Evolutionary conservation across 2,888 invertebrate genomes (phyloP).

Genomic region (Mythimna vitellina): DNA sequence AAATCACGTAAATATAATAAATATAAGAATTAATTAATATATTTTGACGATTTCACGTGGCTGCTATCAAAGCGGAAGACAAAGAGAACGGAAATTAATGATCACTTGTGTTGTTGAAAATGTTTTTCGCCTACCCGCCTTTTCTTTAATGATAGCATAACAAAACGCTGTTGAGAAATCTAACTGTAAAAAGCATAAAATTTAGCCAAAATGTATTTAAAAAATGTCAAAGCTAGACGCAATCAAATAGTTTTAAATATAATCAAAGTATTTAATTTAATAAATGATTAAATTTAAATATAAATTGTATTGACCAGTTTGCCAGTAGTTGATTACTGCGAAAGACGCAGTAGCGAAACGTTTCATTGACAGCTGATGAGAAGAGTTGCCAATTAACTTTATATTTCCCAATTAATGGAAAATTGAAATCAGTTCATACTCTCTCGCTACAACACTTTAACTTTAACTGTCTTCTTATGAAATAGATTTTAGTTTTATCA

Average conservation of each 20-base stretch:
- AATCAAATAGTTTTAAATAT: not conserved
- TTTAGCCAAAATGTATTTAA: not conserved
- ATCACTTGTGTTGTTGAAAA: not conserved
- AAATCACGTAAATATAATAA: not conserved
- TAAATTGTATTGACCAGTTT: no score
- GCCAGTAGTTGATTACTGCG: no score
- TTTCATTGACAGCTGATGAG: constrained; percentile 2
- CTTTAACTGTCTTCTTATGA: not conserved
- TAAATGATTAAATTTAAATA: not conserved
- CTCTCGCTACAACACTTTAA: not conserved
- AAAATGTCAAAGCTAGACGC: not conserved
- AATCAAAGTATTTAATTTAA: not conserved
- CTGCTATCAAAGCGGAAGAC: constrained; percentile 52
- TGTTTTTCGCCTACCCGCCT: constrained; percentile 60
- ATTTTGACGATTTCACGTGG: constrained; percentile 60
- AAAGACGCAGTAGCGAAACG: constrained; percentile 37
- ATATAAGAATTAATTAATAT: not conserved
- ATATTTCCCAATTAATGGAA: not conserved
- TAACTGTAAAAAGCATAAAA: not conserved
- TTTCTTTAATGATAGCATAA: constrained; percentile 22
- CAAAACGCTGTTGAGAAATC: constrained; percentile 19
- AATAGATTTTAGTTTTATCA: not conserved
- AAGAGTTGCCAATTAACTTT: constrained; percentile 26
- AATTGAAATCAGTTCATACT: not conserved
- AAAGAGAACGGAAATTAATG: constrained; percentile 48